These are phyloP conservation scores for Sphaeramia orbicularis DNA, from an alignment of 2,797 vertebrate species.

Conservation along the genomic window DNA sequence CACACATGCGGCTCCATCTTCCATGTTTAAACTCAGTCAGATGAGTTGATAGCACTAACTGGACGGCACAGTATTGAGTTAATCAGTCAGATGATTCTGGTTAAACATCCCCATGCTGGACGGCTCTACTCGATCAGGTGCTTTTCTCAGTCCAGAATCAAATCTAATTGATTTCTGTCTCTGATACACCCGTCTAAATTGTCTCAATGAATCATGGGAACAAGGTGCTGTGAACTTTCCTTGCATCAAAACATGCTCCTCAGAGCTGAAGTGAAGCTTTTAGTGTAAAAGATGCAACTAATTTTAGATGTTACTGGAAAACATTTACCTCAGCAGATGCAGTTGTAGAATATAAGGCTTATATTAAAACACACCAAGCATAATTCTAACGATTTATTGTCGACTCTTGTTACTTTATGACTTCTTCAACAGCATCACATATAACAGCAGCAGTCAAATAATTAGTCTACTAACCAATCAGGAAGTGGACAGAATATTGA, in stretches of 20 bases:
- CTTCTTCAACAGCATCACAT: too few species aligned
- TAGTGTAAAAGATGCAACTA: not conserved
- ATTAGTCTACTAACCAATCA: too few species aligned
- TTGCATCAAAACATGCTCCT: not conserved
- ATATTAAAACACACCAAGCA: too few species aligned
- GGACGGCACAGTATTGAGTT: not conserved
- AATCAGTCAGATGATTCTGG: constrained; percentile 34
- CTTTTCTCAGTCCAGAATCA: constrained; percentile 24
- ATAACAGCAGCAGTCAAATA: too few species aligned
- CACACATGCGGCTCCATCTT: too few species aligned
- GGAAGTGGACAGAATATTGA: too few species aligned
- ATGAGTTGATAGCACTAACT: too few species aligned
- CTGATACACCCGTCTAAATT: constrained; percentile 1
- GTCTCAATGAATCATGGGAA: constrained; percentile 25
- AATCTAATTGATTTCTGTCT: constrained; percentile 20
- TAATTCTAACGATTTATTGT: too few species aligned
- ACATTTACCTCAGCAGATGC: too few species aligned
- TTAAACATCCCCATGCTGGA: not conserved
- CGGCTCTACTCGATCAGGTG: not conserved
- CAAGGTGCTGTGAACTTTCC: not conserved
- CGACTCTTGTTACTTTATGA: too few species aligned
- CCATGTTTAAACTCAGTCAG: too few species aligned
- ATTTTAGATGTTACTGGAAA: not conserved
- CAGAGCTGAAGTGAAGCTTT: not conserved
- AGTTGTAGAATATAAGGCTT: too few species aligned